Conservation (phyloP, 2,797 vertebrate species). For the Adrianichthys oophorus region DNA sequence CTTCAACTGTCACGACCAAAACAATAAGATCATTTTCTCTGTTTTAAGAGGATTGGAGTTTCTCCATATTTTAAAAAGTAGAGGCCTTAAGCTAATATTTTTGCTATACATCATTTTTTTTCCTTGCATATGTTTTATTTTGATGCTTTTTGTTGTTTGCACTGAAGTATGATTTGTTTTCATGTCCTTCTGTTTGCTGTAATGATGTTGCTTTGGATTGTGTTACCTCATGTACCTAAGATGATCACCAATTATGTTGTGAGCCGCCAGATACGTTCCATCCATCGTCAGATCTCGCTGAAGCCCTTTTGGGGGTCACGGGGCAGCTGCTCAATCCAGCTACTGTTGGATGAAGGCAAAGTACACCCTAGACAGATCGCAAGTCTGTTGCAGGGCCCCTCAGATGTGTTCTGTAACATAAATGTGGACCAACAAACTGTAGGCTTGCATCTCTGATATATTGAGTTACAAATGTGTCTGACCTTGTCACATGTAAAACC, state of each 20-base stretch:
- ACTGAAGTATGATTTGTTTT: conserved; percentile 45
- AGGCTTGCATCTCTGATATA: conserved; percentile 24
- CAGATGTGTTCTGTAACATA: conserved; percentile 17
- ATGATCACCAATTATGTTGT: conserved; percentile 60
- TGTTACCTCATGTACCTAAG: conserved; percentile 50
- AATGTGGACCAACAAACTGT: conserved; percentile 37
- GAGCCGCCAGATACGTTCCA: conserved; percentile 52
- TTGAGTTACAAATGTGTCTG: conserved; percentile 9
- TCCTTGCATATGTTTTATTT: conserved; percentile 50
- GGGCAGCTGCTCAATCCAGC: no score
- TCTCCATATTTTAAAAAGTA: conserved; percentile 26
- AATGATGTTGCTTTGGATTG: conserved; percentile 47
- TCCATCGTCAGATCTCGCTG: no score
- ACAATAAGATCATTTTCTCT: conserved; percentile 21
- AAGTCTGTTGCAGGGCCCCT: no score
- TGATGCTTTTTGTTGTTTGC: conserved; percentile 50
- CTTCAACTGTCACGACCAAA: conserved; percentile 45
- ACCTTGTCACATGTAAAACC: neutral
- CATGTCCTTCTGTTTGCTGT: conserved; percentile 41
- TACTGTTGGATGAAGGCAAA: no score
- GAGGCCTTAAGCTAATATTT: conserved; percentile 52
- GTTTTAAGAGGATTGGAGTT: conserved; percentile 20
- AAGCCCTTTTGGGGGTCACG: no score
- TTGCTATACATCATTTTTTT: conserved; percentile 22
- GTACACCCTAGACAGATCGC: no score